Evolutionary conservation across 2,113 vertebrate genomes (phyloP), one percentile per base, ranked within the genome.

Genomic region (Callipepla squamata): DNA sequence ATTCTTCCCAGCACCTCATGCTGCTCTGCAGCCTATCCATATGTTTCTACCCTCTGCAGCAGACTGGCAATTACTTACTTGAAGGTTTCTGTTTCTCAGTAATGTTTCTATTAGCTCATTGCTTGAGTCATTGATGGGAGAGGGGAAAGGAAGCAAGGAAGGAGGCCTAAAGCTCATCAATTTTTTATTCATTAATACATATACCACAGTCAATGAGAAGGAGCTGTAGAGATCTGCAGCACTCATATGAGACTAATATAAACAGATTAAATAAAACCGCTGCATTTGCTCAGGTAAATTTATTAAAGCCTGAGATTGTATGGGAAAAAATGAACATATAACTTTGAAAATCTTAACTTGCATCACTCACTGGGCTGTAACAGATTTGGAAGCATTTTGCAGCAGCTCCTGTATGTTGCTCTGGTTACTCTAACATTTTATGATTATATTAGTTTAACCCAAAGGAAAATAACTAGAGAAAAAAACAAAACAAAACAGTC

Each of bases 201-300:
- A 18, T 50, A 44, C 47, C 59, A 57, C 47, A 75, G n/a, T 78
- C 85, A 57, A 7, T 57, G 89, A 95, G 86, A 85, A 95, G 69
- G 66, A 92, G 65, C 74, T 62, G 36, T 8, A 79, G 92, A 89
- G 88, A 76, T 36, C 92, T 89, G 73, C 40, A n/a, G 86, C 91
- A 74, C 65, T 69, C 77, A 65, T 30, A 38, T 30, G 74, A 91
- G 87, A 85, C 78, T 91, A 85, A 85, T 90, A 89, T 87, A 88
- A 87, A 34, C 47, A 80, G 74, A 81, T 87, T 62, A 91, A 96
- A 90, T 93, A 91, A 96, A 95, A 80, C 21, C 69, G 44, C 90
- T 92, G 84, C 6, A 7, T 68, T 83, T 94, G 68, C 91, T 77
- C 47, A 67, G 94, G 74, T 75, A 75, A 67, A 84, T 80, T 91